Evolutionary conservation across 1,140 invertebrate genomes (phyloP), one percentile per base, ranked within the genome.

Genomic region (Chironomus striatipennis): DNA sequence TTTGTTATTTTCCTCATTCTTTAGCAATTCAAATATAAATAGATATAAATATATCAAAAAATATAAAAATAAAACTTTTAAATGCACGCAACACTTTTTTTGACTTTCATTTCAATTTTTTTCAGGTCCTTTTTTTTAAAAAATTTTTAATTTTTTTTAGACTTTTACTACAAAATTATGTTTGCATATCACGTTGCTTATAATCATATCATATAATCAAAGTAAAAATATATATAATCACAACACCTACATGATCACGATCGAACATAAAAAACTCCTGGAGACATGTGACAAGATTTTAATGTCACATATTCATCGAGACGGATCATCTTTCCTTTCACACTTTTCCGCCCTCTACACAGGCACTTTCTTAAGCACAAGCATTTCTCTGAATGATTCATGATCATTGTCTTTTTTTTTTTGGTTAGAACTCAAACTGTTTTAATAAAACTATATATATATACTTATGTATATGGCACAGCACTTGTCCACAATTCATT

Each of bases 181-280:
- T 57, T 57, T 57, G 47, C 47, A 57, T 57, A 57, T 57, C 47
- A 57, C 47, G 47, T 57, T 57, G n/a, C 47, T 57, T 34, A 34
- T 34, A 34, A 34, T 34, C 24, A 34, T 34, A 34, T 12, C 47
- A 57, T 57, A 57, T 57, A 57, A 57, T 57, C 12, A 57, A 34
- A 34, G 24, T 34, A 34, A 57, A 57, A n/a, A 57, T 57, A 57
- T 47, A 47, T 57, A 57, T 12, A 57, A 57, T 57, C 47, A 57
- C 47, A 57, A 57, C 47, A 57, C 47, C 43, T 57, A 57, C 47
- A 57, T 57, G 12, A 57, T 57, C 47, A 57, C 47, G 47, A 57
- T 57, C 12, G 12, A 57, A 57, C 47, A 57, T 57, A 57, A 57
- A n/a, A 57, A 57, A 12, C 47, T n/a, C 12, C 47, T 57, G 47